Percentiles rank a stretch among this genome's conserved stretches.
phyloP scores from a whole-genome alignment of 2,797 vertebrate species.

The Triplophysa bombifrons region DNA sequence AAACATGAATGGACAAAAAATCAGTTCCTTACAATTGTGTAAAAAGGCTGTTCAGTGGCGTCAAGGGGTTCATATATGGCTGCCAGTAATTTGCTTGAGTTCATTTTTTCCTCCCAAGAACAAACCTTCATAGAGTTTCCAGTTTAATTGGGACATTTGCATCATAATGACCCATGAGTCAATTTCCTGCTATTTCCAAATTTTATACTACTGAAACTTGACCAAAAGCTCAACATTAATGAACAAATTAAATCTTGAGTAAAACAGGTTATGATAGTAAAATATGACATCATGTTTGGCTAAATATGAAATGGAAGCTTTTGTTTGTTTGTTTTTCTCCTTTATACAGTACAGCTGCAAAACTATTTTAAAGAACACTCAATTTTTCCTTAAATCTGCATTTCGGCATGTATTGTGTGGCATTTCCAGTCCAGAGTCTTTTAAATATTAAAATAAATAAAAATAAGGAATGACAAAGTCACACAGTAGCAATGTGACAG shows the following conservation, averaged over 20 bases:
- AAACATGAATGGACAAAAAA: slow-evolving; percentile 15
- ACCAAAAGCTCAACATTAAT: slow-evolving; percentile 27
- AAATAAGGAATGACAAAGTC: no score
- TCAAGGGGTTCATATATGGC: slow-evolving; percentile 24
- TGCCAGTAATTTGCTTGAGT: slow-evolving; percentile 39
- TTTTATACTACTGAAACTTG: slow-evolving; percentile 21
- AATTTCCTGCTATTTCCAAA: slow-evolving; percentile 9
- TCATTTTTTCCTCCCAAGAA: slow-evolving; percentile 33
- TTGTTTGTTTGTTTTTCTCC: no score
- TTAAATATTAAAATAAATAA: neutral
- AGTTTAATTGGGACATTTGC: slow-evolving; percentile 38
- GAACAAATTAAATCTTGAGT: slow-evolving; percentile 7
- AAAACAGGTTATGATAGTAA: slow-evolving; percentile 11
- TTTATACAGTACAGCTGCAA: no score
- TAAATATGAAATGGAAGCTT: neutral
- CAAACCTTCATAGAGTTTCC: slow-evolving; percentile 20
- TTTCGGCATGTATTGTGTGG: neutral
- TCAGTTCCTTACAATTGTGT: slow-evolving; percentile 2
- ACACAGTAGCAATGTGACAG: no score
- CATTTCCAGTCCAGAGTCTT: no score
- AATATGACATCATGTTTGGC: slow-evolving; percentile 1
- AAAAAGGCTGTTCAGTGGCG: slow-evolving; percentile 12
- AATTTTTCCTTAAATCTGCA: no score
- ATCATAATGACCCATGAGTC: slow-evolving; percentile 34
- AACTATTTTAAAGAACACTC: no score